Evolutionary conservation across 2,797 vertebrate species (phyloP), one percentile per base, ranked within the genome.

Genomic region (Salarias fasciatus): DNA sequence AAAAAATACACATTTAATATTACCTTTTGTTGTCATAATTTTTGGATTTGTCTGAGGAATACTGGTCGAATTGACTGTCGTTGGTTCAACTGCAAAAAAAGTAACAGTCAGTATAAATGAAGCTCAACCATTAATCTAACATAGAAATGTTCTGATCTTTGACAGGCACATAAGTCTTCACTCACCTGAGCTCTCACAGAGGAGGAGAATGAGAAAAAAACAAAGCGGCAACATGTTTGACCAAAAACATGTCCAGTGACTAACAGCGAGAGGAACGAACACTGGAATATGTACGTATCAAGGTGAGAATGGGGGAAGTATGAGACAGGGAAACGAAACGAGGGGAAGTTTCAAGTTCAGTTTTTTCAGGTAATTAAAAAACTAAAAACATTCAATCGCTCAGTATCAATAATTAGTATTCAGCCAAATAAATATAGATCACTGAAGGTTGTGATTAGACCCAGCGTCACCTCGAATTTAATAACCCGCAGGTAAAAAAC

Each of bases 331-430:
- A 38, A 59, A 66, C 61, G 13, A 52, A 33, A 24, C 5, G n/a
- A 54, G 47, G 30, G 53, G 83, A 89, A 88, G 75, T 72, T 30
- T 58, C 6, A 66, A 64, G 69, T 89, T 89, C 88, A 82, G 6
- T 12, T 44, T 61, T 47, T 30, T n/a, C 11, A 53, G 38, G 50
- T n/a, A 46, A 11, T 10, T 1, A 58, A 54, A 3, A 7, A 9
- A 5, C 35, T 45, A 28, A 44, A 29, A 12, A 28, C 12, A 30
- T 35, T 35, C 9, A 33, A 9, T 5, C 3, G 9, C 5, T 1
- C 11, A n/a, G n/a, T n/a, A n/a, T n/a, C n/a, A n/a, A n/a, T n/a
- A n/a, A n/a, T n/a, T n/a, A n/a, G n/a, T n/a, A n/a, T n/a, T n/a
- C n/a, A n/a, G n/a, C 4, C 45, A 8, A 28, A 41, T 10, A 29